phyloP scores from a whole-genome alignment of 1,140 invertebrate genomes.

The Megalopta genalis region DNA sequence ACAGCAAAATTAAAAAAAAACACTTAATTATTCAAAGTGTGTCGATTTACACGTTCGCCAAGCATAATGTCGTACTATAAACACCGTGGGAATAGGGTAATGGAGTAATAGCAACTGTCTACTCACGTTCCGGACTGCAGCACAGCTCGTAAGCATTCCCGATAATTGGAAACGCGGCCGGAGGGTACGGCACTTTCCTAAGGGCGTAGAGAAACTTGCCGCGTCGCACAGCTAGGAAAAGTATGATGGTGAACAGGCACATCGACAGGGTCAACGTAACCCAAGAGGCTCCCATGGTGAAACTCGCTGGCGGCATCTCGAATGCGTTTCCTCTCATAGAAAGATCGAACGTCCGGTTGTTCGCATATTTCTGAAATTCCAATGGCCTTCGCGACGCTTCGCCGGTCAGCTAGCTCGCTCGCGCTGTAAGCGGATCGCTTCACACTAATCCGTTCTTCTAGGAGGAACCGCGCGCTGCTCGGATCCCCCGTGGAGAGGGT shows the following conservation, averaged over 20 bases:
- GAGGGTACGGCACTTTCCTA: slow-evolving; percentile 69
- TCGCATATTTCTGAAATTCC: no score
- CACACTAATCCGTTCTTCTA: no score
- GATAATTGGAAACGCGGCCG: slow-evolving; percentile 69
- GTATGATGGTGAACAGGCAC: slow-evolving; percentile 48
- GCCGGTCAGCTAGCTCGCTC: no score
- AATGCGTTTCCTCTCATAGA: not conserved
- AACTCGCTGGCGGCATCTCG: not conserved
- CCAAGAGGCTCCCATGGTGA: slow-evolving; percentile 42
- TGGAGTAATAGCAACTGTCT: not conserved
- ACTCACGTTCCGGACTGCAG: slow-evolving; percentile 71
- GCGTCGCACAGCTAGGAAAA: slow-evolving; percentile 53
- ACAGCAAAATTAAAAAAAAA: no score
- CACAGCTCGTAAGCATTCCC: slow-evolving; percentile 72
- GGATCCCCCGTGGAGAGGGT: not conserved
- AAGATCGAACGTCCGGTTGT: no score
- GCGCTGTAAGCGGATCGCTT: no score
- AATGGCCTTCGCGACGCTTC: no score
- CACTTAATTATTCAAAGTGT: no score
- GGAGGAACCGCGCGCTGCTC: no score
- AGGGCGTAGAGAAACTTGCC: slow-evolving; percentile 66
- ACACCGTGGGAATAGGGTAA: no score
- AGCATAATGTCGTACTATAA: no score
- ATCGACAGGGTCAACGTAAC: slow-evolving; percentile 50
- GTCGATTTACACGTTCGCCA: no score